Evolutionary conservation across 1,140 invertebrate species (phyloP).

Genomic region (Brachionus plicatilis): DNA sequence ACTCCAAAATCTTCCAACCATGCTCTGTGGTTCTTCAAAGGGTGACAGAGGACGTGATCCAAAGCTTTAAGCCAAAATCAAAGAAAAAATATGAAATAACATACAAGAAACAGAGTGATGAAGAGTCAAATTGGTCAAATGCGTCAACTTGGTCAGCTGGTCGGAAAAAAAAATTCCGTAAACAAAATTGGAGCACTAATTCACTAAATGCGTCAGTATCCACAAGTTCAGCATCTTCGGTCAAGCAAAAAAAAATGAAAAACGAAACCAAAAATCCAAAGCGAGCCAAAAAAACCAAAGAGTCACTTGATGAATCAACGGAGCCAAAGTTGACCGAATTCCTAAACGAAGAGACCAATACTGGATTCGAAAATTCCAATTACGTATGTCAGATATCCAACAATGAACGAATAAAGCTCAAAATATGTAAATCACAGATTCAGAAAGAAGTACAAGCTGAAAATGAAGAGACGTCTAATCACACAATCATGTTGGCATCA

Average conservation of each 20-base stretch:
- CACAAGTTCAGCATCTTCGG: neutral
- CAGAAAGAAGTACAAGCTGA: neutral
- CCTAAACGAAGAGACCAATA: neutral
- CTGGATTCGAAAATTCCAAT: neutral
- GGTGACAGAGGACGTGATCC: neutral
- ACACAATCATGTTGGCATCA: neutral
- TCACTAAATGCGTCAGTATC: neutral
- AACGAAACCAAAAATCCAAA: neutral
- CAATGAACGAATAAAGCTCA: neutral
- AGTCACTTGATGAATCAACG: neutral
- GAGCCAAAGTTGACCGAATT: neutral
- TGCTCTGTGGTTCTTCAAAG: neutral
- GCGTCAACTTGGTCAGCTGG: neutral
- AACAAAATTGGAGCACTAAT: neutral
- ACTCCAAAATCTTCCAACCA: neutral
- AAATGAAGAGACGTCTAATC: neutral
- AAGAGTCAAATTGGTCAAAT: neutral
- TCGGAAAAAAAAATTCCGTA: neutral
- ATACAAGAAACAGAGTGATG: neutral
- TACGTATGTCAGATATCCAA: neutral
- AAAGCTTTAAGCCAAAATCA: neutral
- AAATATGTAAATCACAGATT: neutral
- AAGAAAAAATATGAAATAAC: neutral
- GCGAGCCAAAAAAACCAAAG: neutral
- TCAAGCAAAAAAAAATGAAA: neutral